Evolutionary conservation across 2,113 vertebrate species (phyloP), one percentile per base, ranked within the genome.

Genomic region (Phoenicopterus ruber): DNA sequence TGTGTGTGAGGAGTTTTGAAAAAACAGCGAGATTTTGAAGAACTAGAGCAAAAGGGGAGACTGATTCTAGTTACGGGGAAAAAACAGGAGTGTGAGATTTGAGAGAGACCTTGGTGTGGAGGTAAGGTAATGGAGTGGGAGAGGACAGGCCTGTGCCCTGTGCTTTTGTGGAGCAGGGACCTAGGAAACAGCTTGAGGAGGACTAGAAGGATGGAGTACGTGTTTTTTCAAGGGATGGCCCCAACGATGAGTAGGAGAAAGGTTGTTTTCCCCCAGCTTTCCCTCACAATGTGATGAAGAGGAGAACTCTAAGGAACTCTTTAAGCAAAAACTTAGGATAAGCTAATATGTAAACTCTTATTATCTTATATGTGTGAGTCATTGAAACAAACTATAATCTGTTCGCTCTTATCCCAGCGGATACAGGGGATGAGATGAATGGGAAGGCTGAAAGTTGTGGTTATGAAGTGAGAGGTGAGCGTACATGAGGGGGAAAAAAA

Each of bases 371-470:
- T 8, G 21, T 25, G 8, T 44, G 31, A 74, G 50, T 8, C 2
- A 2, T 50, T 49, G 54, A 88, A 74, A 40, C 17, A 44, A 38
- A 25, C 21, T 52, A 22, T 21, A 42, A 42, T 24, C 18, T 25
- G 7, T 69, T 86, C 6, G 12, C 10, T 29, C 9, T 57, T 73
- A 65, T 17, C 12, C 38, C 10, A 1, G 2, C 0, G 4, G 38
- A 31, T 42, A 18, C 0, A 3, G 12, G 17, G 40, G 28, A 24
- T 61, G 44, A 65, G 40, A 34, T 31, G 13, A 67, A 58, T 31
- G 36, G 21, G 21, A 50, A 49, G 6, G 32, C 32, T 78, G 50
- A 73, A 72, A 62, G 46, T 38, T 29, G 21, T 29, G 17, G 44
- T 40, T 90, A 24, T 61, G 49, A 85, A 83, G 14, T 46, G 36